Conservation (phyloP, 2,888 invertebrate genomes). For the Dolomedes plantarius region DNA sequence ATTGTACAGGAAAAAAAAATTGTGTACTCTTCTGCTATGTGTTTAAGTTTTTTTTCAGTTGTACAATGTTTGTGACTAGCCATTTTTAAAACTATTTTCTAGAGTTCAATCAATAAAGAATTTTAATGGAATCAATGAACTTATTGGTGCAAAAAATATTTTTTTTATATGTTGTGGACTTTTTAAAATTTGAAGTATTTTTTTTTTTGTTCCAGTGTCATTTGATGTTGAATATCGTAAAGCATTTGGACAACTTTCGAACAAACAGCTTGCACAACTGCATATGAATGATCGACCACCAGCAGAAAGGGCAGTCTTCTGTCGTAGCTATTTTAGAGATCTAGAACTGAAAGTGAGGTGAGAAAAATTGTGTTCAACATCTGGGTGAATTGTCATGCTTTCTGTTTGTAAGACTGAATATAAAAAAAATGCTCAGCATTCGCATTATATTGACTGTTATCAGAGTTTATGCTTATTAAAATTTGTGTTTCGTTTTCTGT, state of each 20-base stretch:
- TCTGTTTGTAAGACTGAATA: background rate
- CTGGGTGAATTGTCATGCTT: background rate
- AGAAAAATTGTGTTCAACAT: background rate
- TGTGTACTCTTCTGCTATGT: too few relatives aligned
- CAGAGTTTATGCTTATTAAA: conserved; percentile 24
- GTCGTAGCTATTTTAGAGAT: conserved; percentile 87
- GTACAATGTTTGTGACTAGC: too few relatives aligned
- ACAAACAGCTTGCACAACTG: conserved; percentile 82
- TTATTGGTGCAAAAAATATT: too few relatives aligned
- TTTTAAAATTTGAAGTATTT: too few relatives aligned
- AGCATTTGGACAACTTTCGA: conserved; percentile 86
- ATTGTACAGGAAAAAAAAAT: too few relatives aligned
- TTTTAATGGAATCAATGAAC: too few relatives aligned
- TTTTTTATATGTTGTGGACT: too few relatives aligned
- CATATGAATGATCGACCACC: conserved; percentile 86
- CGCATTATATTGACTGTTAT: conserved; percentile 42
- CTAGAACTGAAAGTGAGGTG: conserved; percentile 75
- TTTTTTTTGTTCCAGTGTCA: conserved; percentile 80
- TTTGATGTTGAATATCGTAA: conserved; percentile 92
- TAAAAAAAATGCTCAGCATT: conserved; percentile 34
- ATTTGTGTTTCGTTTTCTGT: background rate
- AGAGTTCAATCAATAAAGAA: too few relatives aligned
- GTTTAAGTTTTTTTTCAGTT: too few relatives aligned
- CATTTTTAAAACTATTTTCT: too few relatives aligned
- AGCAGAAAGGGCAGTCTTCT: conserved; percentile 86